Evolutionary conservation across 2,888 invertebrate species (phyloP), one percentile per base, ranked within the genome.

Genomic region (Lasioglossum morio): DNA sequence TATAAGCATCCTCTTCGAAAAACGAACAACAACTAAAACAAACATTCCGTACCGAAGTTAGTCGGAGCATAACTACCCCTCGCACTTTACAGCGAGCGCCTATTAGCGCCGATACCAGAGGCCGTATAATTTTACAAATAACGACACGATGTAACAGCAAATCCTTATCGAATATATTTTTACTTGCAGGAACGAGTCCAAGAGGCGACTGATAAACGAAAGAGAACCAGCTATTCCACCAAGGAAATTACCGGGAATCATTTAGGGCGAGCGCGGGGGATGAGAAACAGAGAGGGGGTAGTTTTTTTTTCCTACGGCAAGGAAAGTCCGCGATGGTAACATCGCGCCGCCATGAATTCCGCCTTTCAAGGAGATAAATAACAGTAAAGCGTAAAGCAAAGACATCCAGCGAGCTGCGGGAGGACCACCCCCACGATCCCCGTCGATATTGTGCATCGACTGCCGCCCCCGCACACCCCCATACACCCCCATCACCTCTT

Each of bases 351-450:
- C 84, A 66, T 76, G 85, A 86, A 84, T 87, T 90, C 84, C 86
- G 80, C 85, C 87, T 89, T 90, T 90, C 89, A 88, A 84, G 77
- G 88, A 92, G 89, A 93, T 91, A 93, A 93, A 93, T 93, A 93
- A 93, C 91, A 92, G 88, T 89, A 87, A 91, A 91, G 82, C 90
- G 89, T 88, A 89, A 87, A 90, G 91, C 88, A 92, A 90, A 91
- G 92, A 91, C 91, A 92, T 91, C 90, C 89, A 72, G 81, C 73
- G 79, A 72, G 82, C 63, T 80, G 77, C 60, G 75, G 78, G 75
- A 79, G 57, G 74, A n/a, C 78, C 81, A 80, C 83, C 83, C 66
- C 57, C 79, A 66, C 79, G 43, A 48, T 48, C 12, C 77, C 60
- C 86, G 77, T 87, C 89, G 87, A 88, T 88, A 87, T 70, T 72